Evolutionary conservation across 2,113 vertebrate genomes (phyloP), one percentile per base, ranked within the genome.

Genomic region (human): DNA sequence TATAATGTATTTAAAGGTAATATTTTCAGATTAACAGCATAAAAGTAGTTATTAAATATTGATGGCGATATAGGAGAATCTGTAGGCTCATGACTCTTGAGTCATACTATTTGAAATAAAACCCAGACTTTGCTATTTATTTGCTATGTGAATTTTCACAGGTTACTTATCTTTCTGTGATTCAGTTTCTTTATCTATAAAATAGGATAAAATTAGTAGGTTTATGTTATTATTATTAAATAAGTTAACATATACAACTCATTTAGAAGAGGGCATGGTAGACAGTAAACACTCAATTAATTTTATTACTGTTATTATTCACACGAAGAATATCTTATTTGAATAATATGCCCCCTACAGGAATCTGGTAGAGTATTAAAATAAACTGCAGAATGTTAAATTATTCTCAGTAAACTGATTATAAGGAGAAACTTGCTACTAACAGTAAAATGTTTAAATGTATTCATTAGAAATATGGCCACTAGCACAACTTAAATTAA

Each of bases 351-450:
- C 32, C 25, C 8, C 5, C 13, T 30, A 12, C 22, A 92, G 16
- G 22, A 95, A 80, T 81, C n/a, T 94, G 23, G 0, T 43, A 94
- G 43, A 82, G 5, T 70, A 38, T 80, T 95, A 76, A 93, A 86
- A 87, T 27, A 27, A 89, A 90, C 40, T 87, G 3, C 11, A 81
- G 14, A 94, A 86, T 55, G 70, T 75, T 80, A 59, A 96, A 50
- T 81, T 96, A 81, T 45, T 96, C 27, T 88, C 14, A 90, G 1
- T 20, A 97, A 96, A 70, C 18, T 82, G 50, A 59, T 59, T 89
- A 27, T 25, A 89, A 3, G 20, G 9, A 84, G 17, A 94, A 93
- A n/a, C 50, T 82, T 86, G 13, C 13, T 50, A 18, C 13, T 50
- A 14, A 61, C 35, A 59, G 57, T 59, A 75, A 91, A 86, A 87